Evolutionary conservation across 2,113 vertebrate genomes (phyloP), one percentile per base, ranked within the genome.

Genomic region (Oreochromis tanganicae): DNA sequence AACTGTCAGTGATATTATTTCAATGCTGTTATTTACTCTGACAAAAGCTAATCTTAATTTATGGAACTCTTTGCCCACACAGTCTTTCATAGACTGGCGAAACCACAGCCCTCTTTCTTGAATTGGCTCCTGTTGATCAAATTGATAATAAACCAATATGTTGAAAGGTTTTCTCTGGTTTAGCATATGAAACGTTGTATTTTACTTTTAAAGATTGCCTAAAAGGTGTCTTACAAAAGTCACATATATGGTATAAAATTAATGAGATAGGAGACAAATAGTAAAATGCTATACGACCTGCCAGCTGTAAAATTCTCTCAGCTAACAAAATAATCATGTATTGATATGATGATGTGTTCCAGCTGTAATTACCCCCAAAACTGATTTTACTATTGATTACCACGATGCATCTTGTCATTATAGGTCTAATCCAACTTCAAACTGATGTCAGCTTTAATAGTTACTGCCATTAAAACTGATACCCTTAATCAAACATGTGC

Each of bases 391-490:
- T 82, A 87, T 87, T 91, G 88, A 93, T 91, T 85, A 84, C 48
- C 13, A 29, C 29, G 2, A 46, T n/a, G 52, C 71, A 36, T 61
- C 73, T 71, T 87, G 81, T 80, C 38, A 13, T 86, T 85, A 85
- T 79, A 78, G 3, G 2, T 80, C 87, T 90, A 87, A 91, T 93
- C 91, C 86, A 82, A 87, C 90, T 81, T 88, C 91, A 91, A 90
- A 92, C 86, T 90, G 82, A 86, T 91, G 84, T 84, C 54, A 90
- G 83, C 86, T 91, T 89, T 89, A 90, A 90, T 91, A 89, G 88
- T 85, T 75, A 50, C 73, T 61, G 56, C 55, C 82, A 78, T 91
- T 90, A 90, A 87, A 86, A 75, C 73, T 61, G 86, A 93, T 89
- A 73, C 86, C 81, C 75, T 90, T 90, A 90, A 94, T 93, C 90